phyloP scores from a whole-genome alignment of 2,797 vertebrate species.

The Emys orbicularis region DNA sequence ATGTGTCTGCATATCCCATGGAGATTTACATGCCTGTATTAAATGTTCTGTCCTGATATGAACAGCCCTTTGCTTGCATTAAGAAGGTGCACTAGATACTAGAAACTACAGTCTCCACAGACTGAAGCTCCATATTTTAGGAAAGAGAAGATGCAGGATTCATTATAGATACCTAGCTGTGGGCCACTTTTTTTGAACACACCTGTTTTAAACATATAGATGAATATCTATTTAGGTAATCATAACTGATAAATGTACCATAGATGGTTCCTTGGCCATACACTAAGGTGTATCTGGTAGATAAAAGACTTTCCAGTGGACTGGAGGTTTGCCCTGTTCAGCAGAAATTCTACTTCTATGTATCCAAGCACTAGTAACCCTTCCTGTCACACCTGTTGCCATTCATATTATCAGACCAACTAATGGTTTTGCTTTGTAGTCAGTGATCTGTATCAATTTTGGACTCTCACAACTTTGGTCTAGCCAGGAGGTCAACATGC shows the following conservation, averaged over 20 bases:
- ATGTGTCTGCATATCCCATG: not conserved
- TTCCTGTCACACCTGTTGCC: not conserved
- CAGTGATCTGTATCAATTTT: constrained; percentile 9
- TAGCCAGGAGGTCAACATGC: not conserved
- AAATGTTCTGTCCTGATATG: not conserved
- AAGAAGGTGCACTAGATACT: not conserved
- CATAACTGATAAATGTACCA: not conserved
- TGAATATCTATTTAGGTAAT: constrained; percentile 1
- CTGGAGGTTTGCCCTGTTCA: not conserved
- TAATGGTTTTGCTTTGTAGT: not conserved
- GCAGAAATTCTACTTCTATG: not conserved
- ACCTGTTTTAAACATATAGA: not conserved
- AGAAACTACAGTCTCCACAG: not conserved
- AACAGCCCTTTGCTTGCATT: not conserved
- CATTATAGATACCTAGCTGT: not conserved
- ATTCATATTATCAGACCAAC: not conserved
- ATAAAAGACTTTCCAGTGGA: not conserved
- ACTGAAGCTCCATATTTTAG: not conserved
- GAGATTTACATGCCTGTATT: constrained; percentile 61
- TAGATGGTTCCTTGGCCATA: not conserved
- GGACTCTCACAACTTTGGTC: not conserved
- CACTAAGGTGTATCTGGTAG: not conserved
- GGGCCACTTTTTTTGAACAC: not conserved
- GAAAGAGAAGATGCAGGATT: not conserved
- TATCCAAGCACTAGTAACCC: not conserved